Conservation (phyloP, 2,888 invertebrate species). For the Bombylius discolor region DNA sequence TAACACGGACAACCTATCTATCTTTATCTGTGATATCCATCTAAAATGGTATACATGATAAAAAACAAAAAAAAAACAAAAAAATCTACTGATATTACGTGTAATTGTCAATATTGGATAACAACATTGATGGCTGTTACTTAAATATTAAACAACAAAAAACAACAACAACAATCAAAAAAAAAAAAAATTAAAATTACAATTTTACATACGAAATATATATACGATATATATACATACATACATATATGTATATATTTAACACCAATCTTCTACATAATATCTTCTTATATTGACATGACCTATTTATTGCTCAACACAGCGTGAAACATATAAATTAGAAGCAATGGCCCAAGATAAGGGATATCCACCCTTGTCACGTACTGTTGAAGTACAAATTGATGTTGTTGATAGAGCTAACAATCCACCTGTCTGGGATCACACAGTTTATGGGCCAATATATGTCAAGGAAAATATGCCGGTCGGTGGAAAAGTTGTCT, state of each 20-base stretch:
- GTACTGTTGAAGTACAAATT: constrained; percentile 96
- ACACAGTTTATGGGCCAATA: constrained; percentile 92
- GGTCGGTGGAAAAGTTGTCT: constrained; percentile 94
- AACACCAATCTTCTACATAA: no score
- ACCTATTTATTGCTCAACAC: constrained; percentile 11
- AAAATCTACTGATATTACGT: no score
- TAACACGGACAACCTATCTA: constrained; percentile 2
- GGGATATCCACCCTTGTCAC: constrained; percentile 87
- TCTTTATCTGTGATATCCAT: not conserved
- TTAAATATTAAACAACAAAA: no score
- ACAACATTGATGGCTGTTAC: no score
- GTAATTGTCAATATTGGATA: no score
- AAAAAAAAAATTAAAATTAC: no score
- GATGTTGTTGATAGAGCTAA: constrained; percentile 96
- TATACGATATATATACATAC: no score
- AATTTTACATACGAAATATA: no score
- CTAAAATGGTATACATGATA: not conserved
- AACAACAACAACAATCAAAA: no score
- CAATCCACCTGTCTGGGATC: constrained; percentile 96
- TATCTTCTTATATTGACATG: no score
- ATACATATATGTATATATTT: no score
- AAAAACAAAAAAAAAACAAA: no score
- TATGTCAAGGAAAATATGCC: constrained; percentile 96
- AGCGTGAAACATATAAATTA: constrained; percentile 97
- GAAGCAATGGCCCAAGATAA: constrained; percentile 97